These are phyloP conservation scores for Bufotes viridis DNA, from an alignment of 2,797 vertebrate genomes.

Conservation along the genomic window DNA sequence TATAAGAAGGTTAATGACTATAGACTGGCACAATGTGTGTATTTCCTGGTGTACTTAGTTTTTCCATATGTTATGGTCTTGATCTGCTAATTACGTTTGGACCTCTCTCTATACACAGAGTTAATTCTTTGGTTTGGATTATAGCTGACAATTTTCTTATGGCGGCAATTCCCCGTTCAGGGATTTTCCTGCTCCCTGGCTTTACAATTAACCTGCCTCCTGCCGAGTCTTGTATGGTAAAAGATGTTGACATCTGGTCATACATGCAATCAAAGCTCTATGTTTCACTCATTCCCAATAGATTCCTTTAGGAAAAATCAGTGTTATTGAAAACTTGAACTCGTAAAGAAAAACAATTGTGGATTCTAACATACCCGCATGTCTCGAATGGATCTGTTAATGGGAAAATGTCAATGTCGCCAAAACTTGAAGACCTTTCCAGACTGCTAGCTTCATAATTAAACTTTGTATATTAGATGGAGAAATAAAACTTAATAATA, in stretches of 20 bases:
- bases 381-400: neutral
- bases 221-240: constrained; percentile 19
- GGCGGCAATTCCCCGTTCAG: neutral
- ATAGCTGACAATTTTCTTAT: constrained; percentile 8
- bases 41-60: too few species aligned
- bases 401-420: neutral
- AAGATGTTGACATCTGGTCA: constrained; percentile 33
- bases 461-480: neutral
- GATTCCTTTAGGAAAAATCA: constrained; percentile 7
- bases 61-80: neutral
- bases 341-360: neutral
- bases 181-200: constrained; percentile 19
- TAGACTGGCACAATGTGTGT: neutral
- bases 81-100: constrained; percentile 14
- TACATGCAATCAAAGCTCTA: constrained; percentile 34
- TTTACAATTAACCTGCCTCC: constrained; percentile 49
- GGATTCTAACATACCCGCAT: neutral
- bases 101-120: neutral
- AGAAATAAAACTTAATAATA: neutral
- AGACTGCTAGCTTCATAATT: neutral
- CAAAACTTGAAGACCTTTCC: neutral
- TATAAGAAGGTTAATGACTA: neutral
- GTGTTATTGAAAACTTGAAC: constrained; percentile 13
- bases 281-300: constrained; percentile 1
- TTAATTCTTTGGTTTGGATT: constrained; percentile 13